Conservation (phyloP, 2,113 vertebrate genomes). For the Pogonocichla stellata region DNA sequence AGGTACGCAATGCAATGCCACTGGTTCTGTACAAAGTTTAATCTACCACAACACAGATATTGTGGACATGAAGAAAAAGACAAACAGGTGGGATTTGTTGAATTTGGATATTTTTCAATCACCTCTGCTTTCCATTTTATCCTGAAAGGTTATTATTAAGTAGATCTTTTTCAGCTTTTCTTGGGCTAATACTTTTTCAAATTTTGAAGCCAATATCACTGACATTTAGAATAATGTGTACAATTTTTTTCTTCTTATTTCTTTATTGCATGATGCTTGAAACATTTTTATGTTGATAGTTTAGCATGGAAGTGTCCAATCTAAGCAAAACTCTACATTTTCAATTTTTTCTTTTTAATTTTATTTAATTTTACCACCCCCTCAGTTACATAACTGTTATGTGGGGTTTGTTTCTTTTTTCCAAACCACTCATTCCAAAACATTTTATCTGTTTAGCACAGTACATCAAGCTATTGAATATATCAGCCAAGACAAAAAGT, state of each 20-base stretch:
- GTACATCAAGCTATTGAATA: slow-evolving; percentile 3
- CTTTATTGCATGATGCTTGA: background rate
- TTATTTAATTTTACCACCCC: background rate
- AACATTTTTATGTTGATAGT: background rate
- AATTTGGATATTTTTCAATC: background rate
- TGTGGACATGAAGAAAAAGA: background rate
- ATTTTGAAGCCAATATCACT: background rate
- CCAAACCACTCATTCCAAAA: background rate
- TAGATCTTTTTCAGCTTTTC: background rate
- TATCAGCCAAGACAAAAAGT: slow-evolving; percentile 33
- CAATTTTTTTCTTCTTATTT: background rate
- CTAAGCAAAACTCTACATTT: accelerated
- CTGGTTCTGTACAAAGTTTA: background rate
- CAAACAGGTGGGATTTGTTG: background rate
- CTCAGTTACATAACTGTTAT: background rate
- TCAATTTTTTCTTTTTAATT: background rate
- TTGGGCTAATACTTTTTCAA: background rate
- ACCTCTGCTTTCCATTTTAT: background rate
- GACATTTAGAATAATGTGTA: background rate
- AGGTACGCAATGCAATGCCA: background rate
- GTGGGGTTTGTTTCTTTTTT: background rate
- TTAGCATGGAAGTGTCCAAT: background rate
- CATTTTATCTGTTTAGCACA: slow-evolving; percentile 25
- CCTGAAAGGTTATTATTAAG: background rate
- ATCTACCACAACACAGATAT: background rate